Conservation (phyloP, 2,797 vertebrate species). For the Dryobates pubescens region DNA sequence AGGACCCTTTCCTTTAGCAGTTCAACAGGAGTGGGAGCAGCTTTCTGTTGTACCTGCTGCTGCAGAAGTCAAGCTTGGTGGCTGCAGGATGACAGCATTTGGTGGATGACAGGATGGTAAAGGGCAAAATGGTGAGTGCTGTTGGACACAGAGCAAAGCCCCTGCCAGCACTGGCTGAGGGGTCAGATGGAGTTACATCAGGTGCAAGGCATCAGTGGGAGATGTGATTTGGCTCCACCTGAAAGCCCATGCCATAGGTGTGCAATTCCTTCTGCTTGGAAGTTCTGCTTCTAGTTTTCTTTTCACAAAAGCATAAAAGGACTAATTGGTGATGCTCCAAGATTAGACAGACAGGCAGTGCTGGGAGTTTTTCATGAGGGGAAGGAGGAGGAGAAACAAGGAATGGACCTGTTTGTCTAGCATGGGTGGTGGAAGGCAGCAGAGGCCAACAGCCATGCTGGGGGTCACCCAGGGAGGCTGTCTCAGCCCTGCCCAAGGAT, state of each 20-base stretch:
- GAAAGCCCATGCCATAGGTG: neutral
- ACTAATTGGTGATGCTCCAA: neutral
- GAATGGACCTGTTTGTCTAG: neutral
- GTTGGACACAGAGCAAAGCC: neutral
- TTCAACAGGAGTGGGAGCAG: neutral
- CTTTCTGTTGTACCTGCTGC: neutral
- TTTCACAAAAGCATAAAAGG: neutral
- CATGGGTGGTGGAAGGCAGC: fast-evolving
- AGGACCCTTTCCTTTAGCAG: neutral
- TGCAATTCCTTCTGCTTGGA: neutral
- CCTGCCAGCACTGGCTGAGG: neutral
- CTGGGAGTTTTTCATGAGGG: neutral
- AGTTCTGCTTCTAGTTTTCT: neutral
- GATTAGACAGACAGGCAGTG: neutral
- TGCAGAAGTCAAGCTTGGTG: neutral
- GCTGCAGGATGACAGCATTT: neutral
- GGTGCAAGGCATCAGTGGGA: neutral
- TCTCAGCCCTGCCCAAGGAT: neutral
- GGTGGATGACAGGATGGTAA: neutral
- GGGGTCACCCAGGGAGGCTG: neutral
- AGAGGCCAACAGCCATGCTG: neutral
- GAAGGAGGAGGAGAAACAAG: neutral
- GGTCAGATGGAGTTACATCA: neutral
- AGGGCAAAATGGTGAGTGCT: fast-evolving
- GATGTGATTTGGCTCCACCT: neutral